These are phyloP conservation scores for Tholera decimalis DNA, from an alignment of 2,888 invertebrate genomes.

Conservation along the genomic window DNA sequence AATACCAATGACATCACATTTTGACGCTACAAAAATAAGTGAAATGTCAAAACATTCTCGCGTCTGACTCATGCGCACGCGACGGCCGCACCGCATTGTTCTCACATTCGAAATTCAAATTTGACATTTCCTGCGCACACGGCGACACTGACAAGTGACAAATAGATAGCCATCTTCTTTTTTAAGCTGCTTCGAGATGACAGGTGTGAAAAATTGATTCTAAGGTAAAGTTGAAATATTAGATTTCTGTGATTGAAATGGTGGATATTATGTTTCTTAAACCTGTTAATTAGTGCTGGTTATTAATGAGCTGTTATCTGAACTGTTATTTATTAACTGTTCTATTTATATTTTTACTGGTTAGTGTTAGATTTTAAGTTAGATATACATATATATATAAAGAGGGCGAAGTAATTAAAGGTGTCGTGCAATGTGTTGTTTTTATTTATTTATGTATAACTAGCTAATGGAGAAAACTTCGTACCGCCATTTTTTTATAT, in stretches of 20 bases:
- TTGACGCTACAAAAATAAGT: conserved; percentile 50
- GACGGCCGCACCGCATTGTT: conserved; percentile 59
- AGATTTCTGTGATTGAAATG: conserved; percentile 42
- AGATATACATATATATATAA: neutral
- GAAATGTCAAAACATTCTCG: conserved; percentile 69
- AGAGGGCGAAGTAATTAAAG: neutral
- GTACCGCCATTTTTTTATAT: too few relatives aligned
- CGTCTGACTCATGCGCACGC: conserved; percentile 58
- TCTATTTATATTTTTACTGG: conserved; percentile 6
- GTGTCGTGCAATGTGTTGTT: neutral
- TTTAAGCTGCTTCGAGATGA: conserved; percentile 62
- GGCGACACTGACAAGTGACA: conserved; percentile 76
- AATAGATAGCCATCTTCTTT: conserved; percentile 69
- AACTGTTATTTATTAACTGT: conserved; percentile 41
- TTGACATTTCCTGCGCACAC: conserved; percentile 73
- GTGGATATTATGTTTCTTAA: conserved; percentile 31
- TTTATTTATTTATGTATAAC: neutral
- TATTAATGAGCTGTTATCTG: conserved; percentile 51
- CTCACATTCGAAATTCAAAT: conserved; percentile 79
- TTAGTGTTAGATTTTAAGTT: conserved; percentile 16
- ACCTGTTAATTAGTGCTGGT: conserved; percentile 57
- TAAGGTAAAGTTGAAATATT: conserved; percentile 33
- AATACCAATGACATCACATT: conserved; percentile 56
- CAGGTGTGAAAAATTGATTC: conserved; percentile 64
- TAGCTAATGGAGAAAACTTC: too few relatives aligned